Conservation (phyloP, 1,140 invertebrate genomes). For the Papilio helenus region DNA sequence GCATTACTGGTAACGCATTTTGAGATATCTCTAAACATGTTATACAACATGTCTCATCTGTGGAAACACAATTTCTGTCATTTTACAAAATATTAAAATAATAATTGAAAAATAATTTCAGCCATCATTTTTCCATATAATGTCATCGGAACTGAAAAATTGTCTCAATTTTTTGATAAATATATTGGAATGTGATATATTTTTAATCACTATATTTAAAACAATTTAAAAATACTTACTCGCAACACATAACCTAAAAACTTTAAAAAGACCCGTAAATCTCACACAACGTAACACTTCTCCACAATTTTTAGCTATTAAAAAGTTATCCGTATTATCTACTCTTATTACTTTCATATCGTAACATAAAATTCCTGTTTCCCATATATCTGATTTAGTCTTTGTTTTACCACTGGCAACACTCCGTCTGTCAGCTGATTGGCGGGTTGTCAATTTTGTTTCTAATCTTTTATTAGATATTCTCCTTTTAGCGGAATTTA, state of each 20-base stretch:
- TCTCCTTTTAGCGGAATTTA: conserved; percentile 67
- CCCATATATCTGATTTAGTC: conserved; percentile 50
- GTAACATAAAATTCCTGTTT: conserved; percentile 56
- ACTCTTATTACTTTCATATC: conserved; percentile 66
- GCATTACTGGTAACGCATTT: conserved; percentile 56
- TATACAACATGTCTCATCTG: conserved; percentile 58
- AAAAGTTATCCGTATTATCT: conserved; percentile 57
- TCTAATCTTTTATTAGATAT: conserved; percentile 57
- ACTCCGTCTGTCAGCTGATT: conserved; percentile 63
- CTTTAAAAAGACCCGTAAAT: conserved; percentile 53
- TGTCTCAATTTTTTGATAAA: too few species aligned
- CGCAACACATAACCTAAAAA: conserved; percentile 57
- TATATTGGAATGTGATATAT: too few species aligned
- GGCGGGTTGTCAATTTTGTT: conserved; percentile 53
- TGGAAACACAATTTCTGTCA: conserved; percentile 33
- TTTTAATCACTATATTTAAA: background rate
- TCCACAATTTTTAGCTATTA: conserved; percentile 66
- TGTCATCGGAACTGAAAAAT: too few species aligned
- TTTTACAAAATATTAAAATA: background rate
- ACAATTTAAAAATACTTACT: conserved; percentile 55
- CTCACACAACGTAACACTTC: conserved; percentile 65
- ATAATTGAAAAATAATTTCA: too few species aligned
- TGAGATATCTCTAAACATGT: conserved; percentile 59
- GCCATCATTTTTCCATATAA: too few species aligned
- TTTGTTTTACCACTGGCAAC: conserved; percentile 57